These are phyloP conservation scores for Daktulosphaira vitifoliae DNA, from an alignment of 1,140 invertebrate species.

Conservation along the genomic window DNA sequence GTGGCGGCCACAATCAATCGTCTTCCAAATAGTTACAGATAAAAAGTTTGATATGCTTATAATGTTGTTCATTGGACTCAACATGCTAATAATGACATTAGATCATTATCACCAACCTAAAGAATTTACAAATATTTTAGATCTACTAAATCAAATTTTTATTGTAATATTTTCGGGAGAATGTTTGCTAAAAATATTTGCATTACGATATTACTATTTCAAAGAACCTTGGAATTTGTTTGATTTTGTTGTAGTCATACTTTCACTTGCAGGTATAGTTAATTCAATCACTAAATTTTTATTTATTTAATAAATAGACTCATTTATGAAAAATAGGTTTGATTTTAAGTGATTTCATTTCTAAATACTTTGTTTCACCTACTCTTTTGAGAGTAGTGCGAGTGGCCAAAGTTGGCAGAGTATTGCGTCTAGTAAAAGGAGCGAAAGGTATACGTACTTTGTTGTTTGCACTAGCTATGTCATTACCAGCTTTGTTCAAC, in stretches of 20 bases:
- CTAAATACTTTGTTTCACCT: slow-evolving; percentile 95
- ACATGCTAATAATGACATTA: slow-evolving; percentile 98
- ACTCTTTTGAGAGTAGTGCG: slow-evolving; percentile 93
- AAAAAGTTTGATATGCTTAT: slow-evolving; percentile 99
- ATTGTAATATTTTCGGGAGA: slow-evolving; percentile 96
- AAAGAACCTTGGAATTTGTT: slow-evolving; percentile 99
- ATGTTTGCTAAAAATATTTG: slow-evolving; percentile 95
- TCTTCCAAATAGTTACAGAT: slow-evolving; percentile 94
- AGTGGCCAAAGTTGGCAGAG: slow-evolving; percentile 94
- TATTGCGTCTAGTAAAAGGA: slow-evolving; percentile 91
- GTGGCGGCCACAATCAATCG: slow-evolving; percentile 90
- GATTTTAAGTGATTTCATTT: slow-evolving; percentile 89
- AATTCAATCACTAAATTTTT: not conserved
- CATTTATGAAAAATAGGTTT: slow-evolving; percentile 59
- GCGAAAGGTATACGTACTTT: slow-evolving; percentile 95
- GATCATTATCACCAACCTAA: slow-evolving; percentile 87
- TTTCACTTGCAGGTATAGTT: slow-evolving; percentile 88
- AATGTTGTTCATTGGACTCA: slow-evolving; percentile 96
- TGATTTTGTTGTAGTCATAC: slow-evolving; percentile 97
- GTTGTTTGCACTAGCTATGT: slow-evolving; percentile 95
- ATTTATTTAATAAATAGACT: too few species aligned
- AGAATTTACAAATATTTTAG: slow-evolving; percentile 71
- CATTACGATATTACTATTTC: slow-evolving; percentile 94
- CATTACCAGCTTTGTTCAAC: slow-evolving; percentile 94
- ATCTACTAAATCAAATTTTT: slow-evolving; percentile 92